phyloP scores from a whole-genome alignment of 2,113 vertebrate species.

The Chinchilla lanigera region DNA sequence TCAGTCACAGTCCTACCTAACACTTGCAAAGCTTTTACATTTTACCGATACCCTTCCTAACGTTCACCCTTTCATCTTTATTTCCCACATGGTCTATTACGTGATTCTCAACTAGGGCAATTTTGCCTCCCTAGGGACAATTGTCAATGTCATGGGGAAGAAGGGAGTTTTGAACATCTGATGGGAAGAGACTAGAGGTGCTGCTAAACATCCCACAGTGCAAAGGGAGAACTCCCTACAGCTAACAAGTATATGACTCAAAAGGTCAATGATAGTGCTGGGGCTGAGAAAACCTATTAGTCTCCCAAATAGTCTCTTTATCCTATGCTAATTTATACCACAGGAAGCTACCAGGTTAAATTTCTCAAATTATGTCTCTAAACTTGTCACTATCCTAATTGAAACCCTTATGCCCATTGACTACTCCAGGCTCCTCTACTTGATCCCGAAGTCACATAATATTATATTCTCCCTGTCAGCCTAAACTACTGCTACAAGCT shows the following conservation, averaged over 20 bases:
- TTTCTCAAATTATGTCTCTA: background rate
- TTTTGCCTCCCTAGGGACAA: background rate
- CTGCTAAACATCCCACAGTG: background rate
- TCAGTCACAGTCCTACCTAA: background rate
- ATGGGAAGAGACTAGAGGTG: background rate
- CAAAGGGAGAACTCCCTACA: background rate
- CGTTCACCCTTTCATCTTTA: background rate
- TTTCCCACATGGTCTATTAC: constrained; percentile 6
- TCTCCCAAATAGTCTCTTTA: background rate
- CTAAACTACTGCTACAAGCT: background rate
- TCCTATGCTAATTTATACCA: background rate
- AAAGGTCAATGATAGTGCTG: background rate
- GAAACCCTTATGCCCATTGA: background rate
- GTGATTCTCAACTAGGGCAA: background rate
- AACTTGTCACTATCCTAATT: background rate
- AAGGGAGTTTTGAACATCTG: background rate
- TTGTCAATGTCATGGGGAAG: background rate
- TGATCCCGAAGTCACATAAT: background rate
- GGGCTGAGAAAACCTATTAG: background rate
- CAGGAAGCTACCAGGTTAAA: background rate
- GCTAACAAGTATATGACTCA: background rate
- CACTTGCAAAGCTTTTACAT: constrained; percentile 14
- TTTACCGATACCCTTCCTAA: background rate
- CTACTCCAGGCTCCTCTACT: background rate
- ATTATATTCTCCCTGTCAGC: background rate